Evolutionary conservation across 2,797 vertebrate genomes (phyloP), one percentile per base, ranked within the genome.

Genomic region (Anas bahamensis): DNA sequence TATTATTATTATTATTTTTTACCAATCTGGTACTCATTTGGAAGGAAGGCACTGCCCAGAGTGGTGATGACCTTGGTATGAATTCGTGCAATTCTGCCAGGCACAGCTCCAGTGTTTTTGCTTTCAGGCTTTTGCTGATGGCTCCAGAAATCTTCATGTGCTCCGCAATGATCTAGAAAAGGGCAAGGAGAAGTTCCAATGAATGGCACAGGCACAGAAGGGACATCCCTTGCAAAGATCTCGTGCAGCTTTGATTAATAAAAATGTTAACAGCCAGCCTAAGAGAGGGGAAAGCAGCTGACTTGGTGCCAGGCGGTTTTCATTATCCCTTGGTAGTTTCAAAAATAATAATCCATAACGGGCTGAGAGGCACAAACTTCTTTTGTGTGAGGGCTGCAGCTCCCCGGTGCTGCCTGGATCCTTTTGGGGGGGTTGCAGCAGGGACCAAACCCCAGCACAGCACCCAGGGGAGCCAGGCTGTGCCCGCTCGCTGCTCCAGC

Each of bases 51-150:
- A 23, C 31, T 71, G 53, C 68, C 68, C 5, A 0, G 55, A 88
- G 48, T 3, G 11, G 63, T 28, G 17, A 41, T 81, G 70, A 99
- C 99, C 98, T 97, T 96, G 95, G 96, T 42, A 99, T 96, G 79
- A 99, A 99, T 31, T 94, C 77, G 2, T 94, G 96, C 35, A 99
- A 86, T 83, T 98, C 98, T 39, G 96, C 69, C 5, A 99, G 78
- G 59, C 98, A 99, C 82, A 97, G 94, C 35, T 73, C 88, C 48
- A 97, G 87, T 26, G 97, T 98, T 76, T 95, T 98, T 33, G 48
- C 90, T 92, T 98, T 97, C 96, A 99, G 95, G 33, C 97, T 91
- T n/a, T 65, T 65, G 28, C 98, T 98, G 64, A 99, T 98, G 2
- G 3, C 42, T 28, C 92, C 13, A 2, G 98, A 96, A 31, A 80